These are phyloP conservation scores for Pseudanteris insignis DNA, from an alignment of 2,888 invertebrate genomes.

Conservation along the genomic window DNA sequence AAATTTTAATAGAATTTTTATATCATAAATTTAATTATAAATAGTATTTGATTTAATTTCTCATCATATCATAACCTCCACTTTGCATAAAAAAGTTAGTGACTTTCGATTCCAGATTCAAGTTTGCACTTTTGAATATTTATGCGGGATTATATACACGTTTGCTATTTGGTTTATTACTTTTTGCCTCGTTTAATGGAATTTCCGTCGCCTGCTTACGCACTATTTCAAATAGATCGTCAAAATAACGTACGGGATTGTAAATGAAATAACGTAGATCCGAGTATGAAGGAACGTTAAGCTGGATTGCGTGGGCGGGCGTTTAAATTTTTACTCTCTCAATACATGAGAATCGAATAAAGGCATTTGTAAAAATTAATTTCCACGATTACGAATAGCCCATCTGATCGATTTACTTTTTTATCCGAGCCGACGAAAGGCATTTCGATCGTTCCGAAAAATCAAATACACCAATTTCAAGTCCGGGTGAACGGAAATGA, in stretches of 20 bases:
- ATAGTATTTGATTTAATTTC: too few relatives aligned
- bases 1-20: too few relatives aligned
- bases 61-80: too few relatives aligned
- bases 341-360: constrained; percentile 15
- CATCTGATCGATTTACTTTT: not conserved
- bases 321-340: constrained; percentile 18
- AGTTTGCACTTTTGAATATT: constrained; percentile 21
- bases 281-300: constrained; percentile 22
- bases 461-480: too few relatives aligned
- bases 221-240: constrained; percentile 30
- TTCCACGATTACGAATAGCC: not conserved
- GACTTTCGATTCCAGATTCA: too few relatives aligned
- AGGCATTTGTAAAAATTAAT: constrained; percentile 13
- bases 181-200: constrained; percentile 20
- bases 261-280: constrained; percentile 32
- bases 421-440: too few relatives aligned
- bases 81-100: too few relatives aligned
- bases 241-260: constrained; percentile 36
- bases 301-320: constrained; percentile 8
- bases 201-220: constrained; percentile 22
- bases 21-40: too few relatives aligned
- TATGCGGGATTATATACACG: constrained; percentile 30
- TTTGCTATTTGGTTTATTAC: constrained; percentile 29
- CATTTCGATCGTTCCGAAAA: too few relatives aligned
- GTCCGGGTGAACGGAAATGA: too few relatives aligned